Conservation (phyloP, 2,888 invertebrate genomes). For the Sclerodermus sp. region DNA sequence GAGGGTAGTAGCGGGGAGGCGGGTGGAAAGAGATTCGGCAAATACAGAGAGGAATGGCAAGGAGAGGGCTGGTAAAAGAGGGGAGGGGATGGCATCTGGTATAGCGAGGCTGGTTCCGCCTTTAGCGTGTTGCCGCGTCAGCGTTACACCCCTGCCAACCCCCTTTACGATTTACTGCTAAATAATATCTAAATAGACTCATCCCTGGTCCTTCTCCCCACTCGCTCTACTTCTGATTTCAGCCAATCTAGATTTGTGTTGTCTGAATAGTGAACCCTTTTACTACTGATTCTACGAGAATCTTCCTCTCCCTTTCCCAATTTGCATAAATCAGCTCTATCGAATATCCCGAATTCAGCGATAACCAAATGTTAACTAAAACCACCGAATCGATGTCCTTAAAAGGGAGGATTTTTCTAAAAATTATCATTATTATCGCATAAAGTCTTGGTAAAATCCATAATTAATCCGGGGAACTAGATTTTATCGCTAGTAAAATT, state of each 20-base stretch:
- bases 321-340: not conserved
- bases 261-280: not conserved
- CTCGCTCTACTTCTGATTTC: not conserved
- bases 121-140: slow-evolving; percentile 54
- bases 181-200: slow-evolving; percentile 52
- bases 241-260: not conserved
- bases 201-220: slow-evolving; percentile 13
- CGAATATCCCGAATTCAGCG: not conserved
- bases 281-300: not conserved
- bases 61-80: slow-evolving; percentile 20
- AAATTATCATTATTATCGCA: too few species aligned
- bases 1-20: not conserved
- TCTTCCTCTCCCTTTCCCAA: not conserved
- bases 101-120: slow-evolving; percentile 45
- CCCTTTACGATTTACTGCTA: slow-evolving; percentile 48
- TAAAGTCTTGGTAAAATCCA: too few species aligned
- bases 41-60: slow-evolving; percentile 1
- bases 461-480: too few species aligned
- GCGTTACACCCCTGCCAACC: slow-evolving; percentile 47
- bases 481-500: too few species aligned
- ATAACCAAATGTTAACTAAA: too few species aligned
- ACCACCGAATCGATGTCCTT: too few species aligned
- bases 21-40: slow-evolving; percentile 1
- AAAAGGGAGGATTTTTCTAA: too few species aligned
- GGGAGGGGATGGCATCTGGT: slow-evolving; percentile 29